phyloP scores from a whole-genome alignment of 2,113 vertebrate species.

The Brachionichthys hirsutus region DNA sequence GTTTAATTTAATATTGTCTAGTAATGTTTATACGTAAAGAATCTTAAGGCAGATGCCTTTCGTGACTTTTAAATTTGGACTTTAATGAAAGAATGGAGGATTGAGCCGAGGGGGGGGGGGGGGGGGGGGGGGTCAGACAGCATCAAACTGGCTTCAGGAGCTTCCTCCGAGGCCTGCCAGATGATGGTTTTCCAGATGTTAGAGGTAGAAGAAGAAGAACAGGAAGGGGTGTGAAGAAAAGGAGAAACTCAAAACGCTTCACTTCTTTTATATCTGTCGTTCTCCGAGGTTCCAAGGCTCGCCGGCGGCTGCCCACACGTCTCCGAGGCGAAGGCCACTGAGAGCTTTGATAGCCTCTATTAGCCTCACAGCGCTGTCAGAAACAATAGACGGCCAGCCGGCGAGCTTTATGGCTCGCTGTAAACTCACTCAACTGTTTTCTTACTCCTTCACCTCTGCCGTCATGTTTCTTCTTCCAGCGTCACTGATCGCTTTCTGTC shows the following conservation, averaged over 20 bases:
- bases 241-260: neutral
- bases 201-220: constrained; percentile 19
- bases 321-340: constrained; percentile 14
- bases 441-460: constrained; percentile 17
- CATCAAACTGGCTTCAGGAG: constrained; percentile 32
- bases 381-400: neutral
- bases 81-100: no score
- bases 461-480: constrained; percentile 30
- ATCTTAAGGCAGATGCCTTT: no score
- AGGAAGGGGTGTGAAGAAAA: neutral
- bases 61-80: no score
- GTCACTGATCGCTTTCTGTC: constrained; percentile 30
- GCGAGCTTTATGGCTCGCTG: constrained; percentile 10
- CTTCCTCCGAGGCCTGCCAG: constrained; percentile 46
- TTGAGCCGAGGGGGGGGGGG: constrained; percentile 38
- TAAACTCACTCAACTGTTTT: constrained; percentile 49
- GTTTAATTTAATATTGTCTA: no score
- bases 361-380: constrained; percentile 11
- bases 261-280: constrained; percentile 27
- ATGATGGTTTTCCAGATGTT: constrained; percentile 62
- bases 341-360: constrained; percentile 30
- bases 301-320: constrained; percentile 7
- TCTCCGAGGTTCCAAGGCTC: constrained; percentile 30
- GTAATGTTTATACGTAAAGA: no score
- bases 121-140: constrained; percentile 33